Base-by-base conservation (phyloP, 2,797 vertebrate species). In the Pangasius mekongensis region DNA sequence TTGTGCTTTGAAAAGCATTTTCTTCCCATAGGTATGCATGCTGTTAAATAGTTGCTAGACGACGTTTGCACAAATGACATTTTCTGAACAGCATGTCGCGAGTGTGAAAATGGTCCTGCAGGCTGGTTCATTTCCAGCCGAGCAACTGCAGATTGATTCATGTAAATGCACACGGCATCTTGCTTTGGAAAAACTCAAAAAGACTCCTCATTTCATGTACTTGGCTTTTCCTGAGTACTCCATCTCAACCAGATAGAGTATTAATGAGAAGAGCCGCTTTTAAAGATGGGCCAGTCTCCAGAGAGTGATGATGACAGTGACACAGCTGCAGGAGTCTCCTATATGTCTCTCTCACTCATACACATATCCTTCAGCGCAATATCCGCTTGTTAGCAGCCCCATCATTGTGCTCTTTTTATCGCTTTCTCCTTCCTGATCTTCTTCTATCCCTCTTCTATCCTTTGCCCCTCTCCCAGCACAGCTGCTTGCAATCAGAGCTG, bases 401-500 rank as follows among this genome's bases (percentile, higher is more conserved):
- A 24, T 20, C 47, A 13, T 62, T 56, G 56, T 49, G n/a, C 30
- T 83, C 74, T 60, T 73, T 43, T 36, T 49, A 39, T 36, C 30
- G 24, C 22, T 5, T 33, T 58, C 22, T 81, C 82, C 73, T 89
- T 89, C 91, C 83, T 89, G 87, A 85, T 49, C 78, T 84, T 73
- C 62, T 43, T 60, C 77, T 30, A 5, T 64, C 66, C 22, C 5
- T 56, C 52, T 33, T 27, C n/a, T 58, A 13, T 80, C 54, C 54
- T 80, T 80, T 80, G 77, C 77, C 33, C 18, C 30, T 80, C 20
- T 80, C 54, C 54, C 10, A 58, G 52, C 47, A 54, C 91, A 91
- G 92, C 90, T 92, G 92, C 82, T 86, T 20, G 81, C 87, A 89
- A 87, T 91, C 86, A 91, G 43, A 73, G 64, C 80, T 66, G 69